Evolutionary conservation across 2,888 invertebrate genomes (phyloP).

Genomic region (Chymomyza fuscimana): DNA sequence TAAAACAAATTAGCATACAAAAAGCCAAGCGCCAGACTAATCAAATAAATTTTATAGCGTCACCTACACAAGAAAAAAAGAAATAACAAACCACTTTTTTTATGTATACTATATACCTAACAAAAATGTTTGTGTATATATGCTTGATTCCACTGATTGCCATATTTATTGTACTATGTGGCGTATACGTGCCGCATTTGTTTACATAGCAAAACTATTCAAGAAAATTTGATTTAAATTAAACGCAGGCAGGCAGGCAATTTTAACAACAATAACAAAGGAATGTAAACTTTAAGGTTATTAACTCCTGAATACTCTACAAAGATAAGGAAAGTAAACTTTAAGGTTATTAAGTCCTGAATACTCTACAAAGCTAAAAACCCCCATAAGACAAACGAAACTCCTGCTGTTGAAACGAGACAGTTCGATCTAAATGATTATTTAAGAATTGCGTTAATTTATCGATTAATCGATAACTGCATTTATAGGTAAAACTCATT

Average conservation of each 20-base stretch:
- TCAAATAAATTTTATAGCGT: not conserved
- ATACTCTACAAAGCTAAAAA: too few species aligned
- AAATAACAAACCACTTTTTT: constrained; percentile 6
- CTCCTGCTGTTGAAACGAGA: too few species aligned
- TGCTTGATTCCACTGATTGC: not conserved
- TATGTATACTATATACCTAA: not conserved
- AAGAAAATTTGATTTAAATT: constrained; percentile 61
- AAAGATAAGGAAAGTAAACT: too few species aligned
- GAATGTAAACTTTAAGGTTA: not conserved
- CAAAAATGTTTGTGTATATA: constrained; percentile 9
- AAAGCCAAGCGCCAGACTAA: not conserved
- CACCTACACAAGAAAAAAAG: not conserved
- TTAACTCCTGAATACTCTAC: not conserved
- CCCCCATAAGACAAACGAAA: too few species aligned
- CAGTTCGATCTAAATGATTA: too few species aligned
- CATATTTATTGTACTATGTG: not conserved
- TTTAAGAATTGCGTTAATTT: too few species aligned
- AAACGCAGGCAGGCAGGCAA: constrained; percentile 39
- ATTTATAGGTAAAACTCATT: too few species aligned
- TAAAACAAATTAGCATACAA: not conserved
- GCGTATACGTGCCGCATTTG: constrained; percentile 38
- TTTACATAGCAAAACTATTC: constrained; percentile 58
- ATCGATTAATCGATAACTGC: too few species aligned
- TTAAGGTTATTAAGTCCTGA: too few species aligned
- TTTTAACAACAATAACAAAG: constrained; percentile 1